Conservation (phyloP, 2,797 vertebrate species). For the Sarcophilus harrisii region DNA sequence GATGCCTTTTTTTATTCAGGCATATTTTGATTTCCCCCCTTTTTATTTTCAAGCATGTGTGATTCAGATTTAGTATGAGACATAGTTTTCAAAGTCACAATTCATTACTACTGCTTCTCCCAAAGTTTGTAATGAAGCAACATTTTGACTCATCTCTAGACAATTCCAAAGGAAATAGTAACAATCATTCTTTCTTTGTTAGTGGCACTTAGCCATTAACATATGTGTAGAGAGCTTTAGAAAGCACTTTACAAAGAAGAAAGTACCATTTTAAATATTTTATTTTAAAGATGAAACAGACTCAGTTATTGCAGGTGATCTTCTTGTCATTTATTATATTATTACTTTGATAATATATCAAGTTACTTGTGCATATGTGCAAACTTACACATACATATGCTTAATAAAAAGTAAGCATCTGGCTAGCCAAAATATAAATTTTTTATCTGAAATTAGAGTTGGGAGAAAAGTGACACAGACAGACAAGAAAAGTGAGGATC, state of each 20-base stretch:
- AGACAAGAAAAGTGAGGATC: background rate
- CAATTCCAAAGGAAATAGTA: conserved; percentile 36
- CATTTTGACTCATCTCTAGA: conserved; percentile 36
- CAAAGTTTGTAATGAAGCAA: conserved; percentile 5
- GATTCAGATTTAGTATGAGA: conserved; percentile 50
- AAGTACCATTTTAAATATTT: background rate
- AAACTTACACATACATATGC: background rate
- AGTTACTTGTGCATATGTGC: background rate
- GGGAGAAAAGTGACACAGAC: background rate
- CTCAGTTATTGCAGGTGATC: background rate
- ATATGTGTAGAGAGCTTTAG: background rate
- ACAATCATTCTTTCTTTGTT: conserved; percentile 15
- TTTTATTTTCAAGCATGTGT: conserved; percentile 39
- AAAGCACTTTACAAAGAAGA: conserved; percentile 27
- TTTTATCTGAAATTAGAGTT: background rate
- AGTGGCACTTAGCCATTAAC: background rate
- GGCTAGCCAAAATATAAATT: background rate
- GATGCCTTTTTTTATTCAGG: conserved; percentile 53
- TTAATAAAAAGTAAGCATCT: background rate
- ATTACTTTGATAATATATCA: background rate
- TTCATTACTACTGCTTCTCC: background rate
- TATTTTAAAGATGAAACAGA: background rate
- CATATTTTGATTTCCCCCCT: conserved; percentile 30
- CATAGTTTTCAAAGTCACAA: conserved; percentile 17
- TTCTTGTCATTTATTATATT: background rate